Conservation (phyloP, 1,140 invertebrate species). For the Zaprionus nigranus region DNA sequence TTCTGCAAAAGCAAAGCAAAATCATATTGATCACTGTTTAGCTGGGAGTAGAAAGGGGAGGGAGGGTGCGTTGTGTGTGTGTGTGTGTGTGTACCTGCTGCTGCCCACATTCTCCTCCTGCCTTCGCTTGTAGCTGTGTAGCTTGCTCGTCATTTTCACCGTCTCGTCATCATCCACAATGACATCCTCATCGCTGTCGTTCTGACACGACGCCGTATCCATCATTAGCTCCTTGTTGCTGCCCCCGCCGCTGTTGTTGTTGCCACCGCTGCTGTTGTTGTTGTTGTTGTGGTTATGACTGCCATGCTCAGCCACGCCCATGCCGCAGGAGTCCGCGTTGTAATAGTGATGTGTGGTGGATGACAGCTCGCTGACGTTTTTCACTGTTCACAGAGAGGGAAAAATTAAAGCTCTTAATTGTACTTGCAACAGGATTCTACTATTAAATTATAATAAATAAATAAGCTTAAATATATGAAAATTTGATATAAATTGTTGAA, state of each 20-base stretch:
- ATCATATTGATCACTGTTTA: background rate
- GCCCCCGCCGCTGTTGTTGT: conserved; percentile 41
- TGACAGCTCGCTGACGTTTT: conserved; percentile 83
- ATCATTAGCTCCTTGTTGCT: conserved; percentile 75
- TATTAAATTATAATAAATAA: background rate
- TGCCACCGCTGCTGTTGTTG: conserved; percentile 50
- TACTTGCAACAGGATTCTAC: background rate
- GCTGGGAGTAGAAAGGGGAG: background rate
- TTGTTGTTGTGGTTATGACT: conserved; percentile 56
- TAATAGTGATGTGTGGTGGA: conserved; percentile 84
- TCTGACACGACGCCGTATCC: conserved; percentile 77
- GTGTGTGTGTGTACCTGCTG: conserved; percentile 60
- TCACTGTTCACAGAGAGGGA: conserved; percentile 52
- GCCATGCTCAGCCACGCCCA: conserved; percentile 61
- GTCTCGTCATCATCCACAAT: conserved; percentile 83
- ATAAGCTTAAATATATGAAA: background rate
- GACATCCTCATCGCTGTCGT: conserved; percentile 83
- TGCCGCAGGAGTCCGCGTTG: conserved; percentile 82
- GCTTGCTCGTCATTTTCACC: conserved; percentile 68
- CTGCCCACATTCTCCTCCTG: conserved; percentile 77
- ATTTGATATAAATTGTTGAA: too few species aligned
- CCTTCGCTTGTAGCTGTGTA: conserved; percentile 63
- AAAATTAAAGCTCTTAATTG: background rate
- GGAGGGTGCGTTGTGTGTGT: background rate
- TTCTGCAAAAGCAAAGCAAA: conserved; percentile 41